Conservation (phyloP, 2,888 invertebrate species). For the Metallyticus violacea region DNA sequence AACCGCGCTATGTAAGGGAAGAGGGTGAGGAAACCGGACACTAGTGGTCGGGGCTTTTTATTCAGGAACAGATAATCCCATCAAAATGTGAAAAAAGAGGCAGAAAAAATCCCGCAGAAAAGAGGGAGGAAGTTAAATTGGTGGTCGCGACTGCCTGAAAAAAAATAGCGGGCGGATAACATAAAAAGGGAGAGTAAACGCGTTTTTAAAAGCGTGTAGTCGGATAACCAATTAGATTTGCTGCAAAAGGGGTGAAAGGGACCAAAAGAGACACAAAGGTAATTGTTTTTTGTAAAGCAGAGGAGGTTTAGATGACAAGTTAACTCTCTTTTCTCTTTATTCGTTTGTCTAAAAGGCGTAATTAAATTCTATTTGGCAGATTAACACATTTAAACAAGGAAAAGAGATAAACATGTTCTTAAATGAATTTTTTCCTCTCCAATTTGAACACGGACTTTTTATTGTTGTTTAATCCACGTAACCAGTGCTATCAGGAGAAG, state of each 20-base stretch:
- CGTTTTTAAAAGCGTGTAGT: conserved; percentile 12
- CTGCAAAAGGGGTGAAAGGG: not conserved
- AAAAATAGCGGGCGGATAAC: not conserved
- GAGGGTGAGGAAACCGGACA: conserved; percentile 11
- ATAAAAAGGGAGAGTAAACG: conserved; percentile 11
- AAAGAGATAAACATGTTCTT: no score
- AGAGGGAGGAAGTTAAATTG: conserved; percentile 20
- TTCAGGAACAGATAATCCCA: conserved; percentile 17
- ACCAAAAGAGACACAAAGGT: not conserved
- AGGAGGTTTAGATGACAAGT: not conserved
- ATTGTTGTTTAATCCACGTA: no score
- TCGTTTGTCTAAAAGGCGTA: not conserved
- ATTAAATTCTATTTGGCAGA: not conserved
- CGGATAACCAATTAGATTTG: not conserved
- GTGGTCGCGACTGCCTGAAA: conserved; percentile 8
- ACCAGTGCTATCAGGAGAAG: no score
- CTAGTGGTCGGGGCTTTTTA: conserved; percentile 8
- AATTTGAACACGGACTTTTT: no score
- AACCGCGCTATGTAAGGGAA: conserved; percentile 11
- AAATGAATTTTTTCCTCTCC: no score
- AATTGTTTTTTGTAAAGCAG: not conserved
- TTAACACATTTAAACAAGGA: no score
- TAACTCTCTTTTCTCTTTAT: not conserved
- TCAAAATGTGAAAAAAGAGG: conserved; percentile 11
- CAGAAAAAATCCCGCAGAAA: not conserved